Base-by-base conservation (phyloP, 92 coral and sea anemone species). In the Muricea muricata region DNA sequence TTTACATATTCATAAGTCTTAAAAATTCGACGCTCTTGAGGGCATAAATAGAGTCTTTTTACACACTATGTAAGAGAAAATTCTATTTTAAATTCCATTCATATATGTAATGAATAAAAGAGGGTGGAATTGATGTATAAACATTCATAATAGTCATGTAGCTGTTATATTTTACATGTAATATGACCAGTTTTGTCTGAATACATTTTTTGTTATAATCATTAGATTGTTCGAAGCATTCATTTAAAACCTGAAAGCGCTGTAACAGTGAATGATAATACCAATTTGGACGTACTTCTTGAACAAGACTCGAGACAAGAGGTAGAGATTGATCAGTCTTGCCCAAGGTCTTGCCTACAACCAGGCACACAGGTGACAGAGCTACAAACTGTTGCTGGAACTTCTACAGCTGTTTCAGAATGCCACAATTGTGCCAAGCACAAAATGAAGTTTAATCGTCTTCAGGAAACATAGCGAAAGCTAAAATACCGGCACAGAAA, bases 221-320 rank as follows among this genome's bases (percentile, higher is more conserved):
- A 42, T 32, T 73, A 73, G 79, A 73, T 73, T 73, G 60, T 73
- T 73, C 79, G 48, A 35, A 73, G 79, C 79, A 73, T 73, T 73
- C 60, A 29, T 60, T 32, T 32, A 50, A 34, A 29, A 68, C 46
- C 28, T 39, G 31, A 29, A 73, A 73, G 56, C 48, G 18, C 56
- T 73, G 60, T 32, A n/a, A 40, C 21, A 10, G 46, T 17, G 37
- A 73, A 73, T 46, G 79, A 73, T 39, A 39, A 54, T 39, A 23
- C 17, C 31, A 30, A 73, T 32, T 30, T 60, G 30, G 79, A 26
- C 33, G 34, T 73, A 73, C 60, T 30, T 42, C 79, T 25, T 73
- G 79, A 6, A 39, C 79, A n/a, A n/a, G n/a, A n/a, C n/a, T n/a
- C n/a, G n/a, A n/a, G n/a, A n/a, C n/a, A 73, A 24, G 50, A 73